phyloP scores from a whole-genome alignment of 1,140 invertebrate species.

The Diprion similis region DNA sequence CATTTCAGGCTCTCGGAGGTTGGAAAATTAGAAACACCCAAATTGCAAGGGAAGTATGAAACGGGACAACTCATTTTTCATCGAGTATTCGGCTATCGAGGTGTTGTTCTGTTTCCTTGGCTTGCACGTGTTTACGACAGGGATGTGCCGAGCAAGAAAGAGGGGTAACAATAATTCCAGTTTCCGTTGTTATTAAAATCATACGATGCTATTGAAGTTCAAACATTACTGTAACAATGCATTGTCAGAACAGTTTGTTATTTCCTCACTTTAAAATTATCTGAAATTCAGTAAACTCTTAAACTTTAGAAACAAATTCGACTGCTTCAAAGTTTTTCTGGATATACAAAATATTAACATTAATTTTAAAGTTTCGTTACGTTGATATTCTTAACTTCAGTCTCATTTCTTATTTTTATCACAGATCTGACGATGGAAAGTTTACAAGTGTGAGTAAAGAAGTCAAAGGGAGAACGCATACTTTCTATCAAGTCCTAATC shows the following conservation, averaged over 20 bases:
- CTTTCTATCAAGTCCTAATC: conserved; percentile 97
- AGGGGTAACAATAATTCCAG: conserved; percentile 37
- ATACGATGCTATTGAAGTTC: too few relatives aligned
- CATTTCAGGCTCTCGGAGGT: conserved; percentile 76
- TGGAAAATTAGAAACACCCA: conserved; percentile 81
- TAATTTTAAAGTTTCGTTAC: too few relatives aligned
- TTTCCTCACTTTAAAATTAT: too few relatives aligned
- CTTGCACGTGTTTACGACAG: conserved; percentile 92
- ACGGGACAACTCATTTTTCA: conserved; percentile 96
- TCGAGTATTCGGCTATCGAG: conserved; percentile 93
- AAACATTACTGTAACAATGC: too few relatives aligned
- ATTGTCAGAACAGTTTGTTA: too few relatives aligned
- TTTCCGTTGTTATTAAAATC: too few relatives aligned
- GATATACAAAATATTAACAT: too few relatives aligned
- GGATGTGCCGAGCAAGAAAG: conserved; percentile 72
- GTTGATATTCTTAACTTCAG: too few relatives aligned
- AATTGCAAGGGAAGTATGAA: conserved; percentile 89
- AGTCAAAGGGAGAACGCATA: conserved; percentile 88
- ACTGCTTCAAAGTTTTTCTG: too few relatives aligned
- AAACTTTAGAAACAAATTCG: background rate
- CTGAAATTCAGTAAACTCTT: too few relatives aligned
- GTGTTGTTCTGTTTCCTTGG: conserved; percentile 96
- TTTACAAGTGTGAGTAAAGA: conserved; percentile 77
- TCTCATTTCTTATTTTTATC: conserved; percentile 22
- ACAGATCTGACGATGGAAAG: conserved; percentile 50